A percentile compares a stretch with the other conserved stretches of the same genome.
These are phyloP conservation scores for Petroica traversi DNA, from an alignment of 2,113 vertebrate species.

Conservation along the genomic window DNA sequence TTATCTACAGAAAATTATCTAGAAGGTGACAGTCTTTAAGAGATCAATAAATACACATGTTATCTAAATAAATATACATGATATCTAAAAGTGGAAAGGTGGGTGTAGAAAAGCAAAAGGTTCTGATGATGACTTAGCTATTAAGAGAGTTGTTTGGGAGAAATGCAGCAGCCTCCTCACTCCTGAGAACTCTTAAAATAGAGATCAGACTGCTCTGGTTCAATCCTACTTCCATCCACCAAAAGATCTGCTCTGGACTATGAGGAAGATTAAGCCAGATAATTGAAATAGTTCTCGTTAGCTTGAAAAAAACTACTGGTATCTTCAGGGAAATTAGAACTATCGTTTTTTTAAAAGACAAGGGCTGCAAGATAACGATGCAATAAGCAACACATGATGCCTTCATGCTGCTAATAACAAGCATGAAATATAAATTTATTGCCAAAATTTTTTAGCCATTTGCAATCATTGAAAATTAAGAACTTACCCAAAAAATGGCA, in stretches of 20 bases:
- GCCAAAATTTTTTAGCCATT: background rate
- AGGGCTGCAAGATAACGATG: background rate
- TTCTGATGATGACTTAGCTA: rapidly evolving
- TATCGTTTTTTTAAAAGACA: background rate
- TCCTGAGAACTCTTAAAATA: background rate
- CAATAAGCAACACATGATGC: background rate
- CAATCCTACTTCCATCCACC: background rate
- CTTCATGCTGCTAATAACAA: background rate
- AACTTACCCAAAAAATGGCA: background rate
- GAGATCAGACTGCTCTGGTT: background rate
- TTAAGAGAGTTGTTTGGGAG: background rate
- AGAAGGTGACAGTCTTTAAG: background rate
- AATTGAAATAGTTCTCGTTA: background rate
- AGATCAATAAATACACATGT: background rate
- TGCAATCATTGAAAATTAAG: background rate
- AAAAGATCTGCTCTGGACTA: background rate
- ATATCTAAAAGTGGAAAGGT: background rate
- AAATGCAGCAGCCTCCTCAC: background rate
- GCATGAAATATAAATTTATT: background rate
- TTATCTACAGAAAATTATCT: background rate
- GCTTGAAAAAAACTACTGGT: background rate
- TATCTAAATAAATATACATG: background rate
- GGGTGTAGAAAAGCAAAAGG: background rate
- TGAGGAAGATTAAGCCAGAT: background rate
- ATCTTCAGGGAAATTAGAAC: background rate